These are phyloP conservation scores for Indri indri DNA, from an alignment of 2,113 vertebrate genomes.

Conservation along the genomic window DNA sequence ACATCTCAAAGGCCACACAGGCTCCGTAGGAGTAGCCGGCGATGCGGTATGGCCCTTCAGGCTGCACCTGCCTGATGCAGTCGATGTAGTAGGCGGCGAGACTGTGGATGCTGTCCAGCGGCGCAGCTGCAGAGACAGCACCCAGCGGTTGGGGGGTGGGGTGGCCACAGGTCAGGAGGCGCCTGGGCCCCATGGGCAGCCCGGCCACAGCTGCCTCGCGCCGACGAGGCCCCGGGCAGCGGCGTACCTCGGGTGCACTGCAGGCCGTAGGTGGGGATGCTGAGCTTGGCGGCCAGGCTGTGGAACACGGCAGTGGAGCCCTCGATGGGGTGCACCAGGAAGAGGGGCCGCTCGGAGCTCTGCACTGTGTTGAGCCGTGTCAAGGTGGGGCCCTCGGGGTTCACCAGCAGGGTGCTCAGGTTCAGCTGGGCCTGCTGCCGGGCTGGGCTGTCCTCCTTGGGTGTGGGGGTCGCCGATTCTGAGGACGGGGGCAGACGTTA, in stretches of 20 bases:
- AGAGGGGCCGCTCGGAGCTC: constrained; percentile 91
- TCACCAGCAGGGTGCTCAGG: constrained; percentile 89
- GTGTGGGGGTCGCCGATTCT: constrained; percentile 76
- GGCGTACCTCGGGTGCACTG: constrained; percentile 95
- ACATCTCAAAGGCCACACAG: constrained; percentile 98
- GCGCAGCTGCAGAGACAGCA: constrained; percentile 85
- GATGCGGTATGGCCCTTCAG: constrained; percentile 93
- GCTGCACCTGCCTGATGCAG: constrained; percentile 92
- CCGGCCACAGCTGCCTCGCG: accelerated
- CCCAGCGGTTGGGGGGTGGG: not conserved
- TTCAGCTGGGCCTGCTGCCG: constrained; percentile 82
- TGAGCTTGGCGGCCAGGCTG: constrained; percentile 90
- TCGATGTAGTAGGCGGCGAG: constrained; percentile 93
- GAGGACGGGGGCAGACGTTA: not conserved
- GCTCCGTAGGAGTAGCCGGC: constrained; percentile 98
- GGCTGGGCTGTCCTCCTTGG: constrained; percentile 58
- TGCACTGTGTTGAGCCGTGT: constrained; percentile 89
- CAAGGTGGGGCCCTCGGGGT: constrained; percentile 90
- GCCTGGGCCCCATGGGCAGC: not conserved
- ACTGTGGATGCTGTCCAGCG: constrained; percentile 93
- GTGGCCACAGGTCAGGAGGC: accelerated
- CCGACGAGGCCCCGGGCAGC: accelerated
- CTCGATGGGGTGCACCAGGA: constrained; percentile 96
- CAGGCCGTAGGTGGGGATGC: constrained; percentile 93
- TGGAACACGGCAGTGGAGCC: constrained; percentile 91